These are phyloP conservation scores for Agriopis aurantiaria DNA, from an alignment of 2,888 invertebrate genomes.

Conservation along the genomic window DNA sequence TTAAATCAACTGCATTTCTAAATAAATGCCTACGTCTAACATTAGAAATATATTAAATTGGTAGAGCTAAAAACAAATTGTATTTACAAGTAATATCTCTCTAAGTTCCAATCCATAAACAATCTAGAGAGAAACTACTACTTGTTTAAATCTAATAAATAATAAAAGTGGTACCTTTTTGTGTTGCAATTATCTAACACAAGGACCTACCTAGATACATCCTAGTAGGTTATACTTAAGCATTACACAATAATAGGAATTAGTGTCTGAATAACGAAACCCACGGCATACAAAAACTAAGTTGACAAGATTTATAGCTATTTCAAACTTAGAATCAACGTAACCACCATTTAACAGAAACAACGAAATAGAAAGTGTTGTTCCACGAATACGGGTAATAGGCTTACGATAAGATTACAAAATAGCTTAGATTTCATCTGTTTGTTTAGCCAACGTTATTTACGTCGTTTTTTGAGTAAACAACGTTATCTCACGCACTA, in stretches of 20 bases:
- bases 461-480: constrained; percentile 26
- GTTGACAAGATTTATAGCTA: constrained; percentile 28
- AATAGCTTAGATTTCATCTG: constrained; percentile 35
- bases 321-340: constrained; percentile 20
- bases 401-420: constrained; percentile 36
- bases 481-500: constrained; percentile 32
- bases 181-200: neutral
- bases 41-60: neutral
- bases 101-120: too few relatives aligned
- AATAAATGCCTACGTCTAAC: neutral
- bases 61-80: too few relatives aligned
- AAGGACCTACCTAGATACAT: too few relatives aligned
- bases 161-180: neutral
- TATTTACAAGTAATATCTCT: too few relatives aligned
- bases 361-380: constrained; percentile 34
- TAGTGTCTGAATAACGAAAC: constrained; percentile 15
- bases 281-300: constrained; percentile 15
- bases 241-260: constrained; percentile 7
- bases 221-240: constrained; percentile 1
- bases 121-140: too few relatives aligned
- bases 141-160: too few relatives aligned
- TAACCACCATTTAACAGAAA: constrained; percentile 30
- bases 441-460: constrained; percentile 28
- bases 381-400: constrained; percentile 36
- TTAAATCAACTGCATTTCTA: neutral